Evolutionary conservation across 2,888 invertebrate genomes (phyloP), one percentile per base, ranked within the genome.

Genomic region (Pyrochroa serraticornis): DNA sequence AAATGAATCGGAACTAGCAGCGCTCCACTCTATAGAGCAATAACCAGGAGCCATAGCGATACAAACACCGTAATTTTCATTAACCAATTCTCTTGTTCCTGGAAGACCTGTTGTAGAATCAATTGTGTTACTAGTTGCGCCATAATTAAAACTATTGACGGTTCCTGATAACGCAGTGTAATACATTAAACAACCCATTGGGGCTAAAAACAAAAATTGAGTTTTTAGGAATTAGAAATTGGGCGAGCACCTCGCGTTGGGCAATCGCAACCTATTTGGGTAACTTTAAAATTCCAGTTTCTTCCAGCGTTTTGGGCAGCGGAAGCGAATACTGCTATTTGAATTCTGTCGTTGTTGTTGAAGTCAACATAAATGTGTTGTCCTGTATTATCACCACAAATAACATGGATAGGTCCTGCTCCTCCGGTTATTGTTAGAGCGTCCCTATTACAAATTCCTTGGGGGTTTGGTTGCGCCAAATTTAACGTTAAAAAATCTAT

Each of bases 331-430:
- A 86, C 82, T 42, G 91, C 84, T 6, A 72, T 53, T 1, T 85
- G 86, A 31, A 92, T 89, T 0, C 88, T 84, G n/a, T 81, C 80
- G 34, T 85, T 83, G 0, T 85, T 86, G 69, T 87, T 86, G 70
- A 92, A 92, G 73, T 91, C 87, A 1, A 91, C 85, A 70, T 88
- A 91, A 7, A 91, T 82, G 67, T 90, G 90, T 75, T 92, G 90
- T 0, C 91, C 91, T 1, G 87, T 85, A 75, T 91, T 90, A 73
- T 90, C 90, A 0, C 93, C 93, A 72, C 93, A 93, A 49, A 93
- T 83, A 0, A 90, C 88, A 0, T 91, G 91, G 2, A 90, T 86
- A 5, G 80, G 75, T 0, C 88, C 86, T 51, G 87, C 85, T 1
- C 88, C 88, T 0, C 91, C 90, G 0, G 85, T 84, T 31, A 92